phyloP scores from a whole-genome alignment of 2,113 vertebrate species.

The Scomber scombrus region DNA sequence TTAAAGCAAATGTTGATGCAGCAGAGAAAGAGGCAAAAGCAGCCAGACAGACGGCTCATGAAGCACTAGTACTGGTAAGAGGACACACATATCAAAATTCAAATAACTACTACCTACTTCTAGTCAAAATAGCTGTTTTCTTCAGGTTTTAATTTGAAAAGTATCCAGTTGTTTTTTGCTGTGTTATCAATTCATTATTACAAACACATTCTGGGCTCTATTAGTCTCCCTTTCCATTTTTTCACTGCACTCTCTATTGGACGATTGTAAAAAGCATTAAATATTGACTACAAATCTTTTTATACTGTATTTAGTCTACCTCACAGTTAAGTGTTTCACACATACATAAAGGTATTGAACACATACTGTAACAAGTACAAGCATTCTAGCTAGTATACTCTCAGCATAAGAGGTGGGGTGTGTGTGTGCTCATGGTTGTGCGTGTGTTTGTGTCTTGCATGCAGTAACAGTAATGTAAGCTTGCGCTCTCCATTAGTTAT shows the following conservation, averaged over 20 bases:
- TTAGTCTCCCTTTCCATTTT: background rate
- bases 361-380: constrained; percentile 11
- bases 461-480: constrained; percentile 56
- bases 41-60: constrained; percentile 88
- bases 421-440: constrained; percentile 5
- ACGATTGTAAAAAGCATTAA: background rate
- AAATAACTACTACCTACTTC: background rate
- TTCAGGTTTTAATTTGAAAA: background rate
- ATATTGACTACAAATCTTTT: background rate
- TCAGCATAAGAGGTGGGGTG: constrained; percentile 15
- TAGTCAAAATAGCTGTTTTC: background rate
- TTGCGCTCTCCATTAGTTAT: constrained; percentile 65
- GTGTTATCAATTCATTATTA: background rate
- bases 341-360: background rate
- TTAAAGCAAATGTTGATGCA: constrained; percentile 91
- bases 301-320: background rate
- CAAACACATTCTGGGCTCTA: background rate
- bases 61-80: constrained; percentile 91
- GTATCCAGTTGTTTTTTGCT: background rate
- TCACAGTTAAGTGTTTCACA: background rate
- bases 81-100: background rate
- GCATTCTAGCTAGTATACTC: constrained; percentile 23
- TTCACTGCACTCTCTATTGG: background rate
- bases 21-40: constrained; percentile 92
- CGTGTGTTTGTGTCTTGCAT: constrained; percentile 39